Base-by-base conservation (phyloP, 2,797 vertebrate species). In the Eremophila alpestris region DNA sequence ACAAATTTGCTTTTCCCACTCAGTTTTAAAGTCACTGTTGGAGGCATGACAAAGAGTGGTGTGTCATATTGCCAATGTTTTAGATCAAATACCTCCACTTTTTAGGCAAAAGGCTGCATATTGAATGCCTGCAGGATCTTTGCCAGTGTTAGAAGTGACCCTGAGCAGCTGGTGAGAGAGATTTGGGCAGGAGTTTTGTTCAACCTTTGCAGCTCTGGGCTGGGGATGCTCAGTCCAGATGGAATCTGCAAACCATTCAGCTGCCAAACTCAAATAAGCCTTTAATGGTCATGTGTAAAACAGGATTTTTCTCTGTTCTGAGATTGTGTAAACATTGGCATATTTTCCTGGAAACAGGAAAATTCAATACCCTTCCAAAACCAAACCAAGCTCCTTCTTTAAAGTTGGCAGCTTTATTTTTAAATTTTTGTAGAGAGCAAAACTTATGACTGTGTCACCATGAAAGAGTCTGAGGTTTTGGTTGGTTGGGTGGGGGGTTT, bases 101-200 rank as follows among this genome's bases (percentile, higher is more conserved):
- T 94, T 87, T 87, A 85, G 63, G 87, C 55, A 84, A 82, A 89
- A 92, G 48, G 7, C 40, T 85, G 29, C 30, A 22, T 90, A n/a
- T 27, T 88, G 55, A 55, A 81, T 2, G 26, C 40, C 48, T 76
- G 16, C 32, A 88, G 83, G 69, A 91, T 48, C 40, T 78, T 38
- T 90, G 83, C 69, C 83, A 73, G 40, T 85, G 38, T 87, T 87
- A 74, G n/a, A 83, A 92, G 62, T 93, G 87, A 94, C 78, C 60
- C 81, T 54, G 68, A 95, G 68, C 95, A 97, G 94, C 90, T 95
- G 88, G 89, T 95, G 84, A 86, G 79, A 87, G 78, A 90, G 64
- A 87, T 93, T 90, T 87, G 6, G 0, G 49, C 70, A 84, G 90
- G 71, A 90, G 79, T 63, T 93, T 80, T 88, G 27, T 29, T 90